Evolutionary conservation across 2,888 invertebrate genomes (phyloP).

Genomic region (Lasioglossum malachurum): DNA sequence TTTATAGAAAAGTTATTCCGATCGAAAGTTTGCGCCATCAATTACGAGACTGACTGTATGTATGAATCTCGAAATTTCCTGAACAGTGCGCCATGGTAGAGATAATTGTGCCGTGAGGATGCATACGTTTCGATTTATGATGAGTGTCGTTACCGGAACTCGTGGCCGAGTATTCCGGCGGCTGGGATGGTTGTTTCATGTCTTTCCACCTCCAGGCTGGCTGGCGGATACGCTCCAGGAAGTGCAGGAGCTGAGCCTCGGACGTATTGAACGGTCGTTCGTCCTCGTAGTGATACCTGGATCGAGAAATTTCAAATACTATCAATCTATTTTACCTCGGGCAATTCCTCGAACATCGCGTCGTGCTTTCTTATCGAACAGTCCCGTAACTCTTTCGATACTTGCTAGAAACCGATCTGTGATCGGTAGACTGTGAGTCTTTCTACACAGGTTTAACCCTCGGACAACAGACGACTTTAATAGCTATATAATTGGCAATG

Average conservation of each 20-base stretch:
- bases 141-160: constrained; percentile 72
- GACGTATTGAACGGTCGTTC: constrained; percentile 89
- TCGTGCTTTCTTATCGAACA: neutral
- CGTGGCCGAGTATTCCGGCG: constrained; percentile 87
- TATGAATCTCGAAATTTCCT: neutral
- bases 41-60: no score
- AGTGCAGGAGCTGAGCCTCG: constrained; percentile 92
- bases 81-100: neutral
- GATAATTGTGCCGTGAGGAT: no score
- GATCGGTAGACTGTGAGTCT: no score
- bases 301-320: neutral
- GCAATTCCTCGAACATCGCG: neutral
- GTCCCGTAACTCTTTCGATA: neutral
- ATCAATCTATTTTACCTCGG: neutral
- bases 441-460: no score
- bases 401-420: neutral
- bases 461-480: no score
- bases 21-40: no score
- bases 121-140: constrained; percentile 65
- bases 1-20: neutral
- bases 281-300: constrained; percentile 91
- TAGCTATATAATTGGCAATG: no score
- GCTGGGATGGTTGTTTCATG: constrained; percentile 88
- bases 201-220: constrained; percentile 93
- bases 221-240: constrained; percentile 91